phyloP scores from a whole-genome alignment of 2,113 vertebrate species.

The Hydrolagus affinis region DNA sequence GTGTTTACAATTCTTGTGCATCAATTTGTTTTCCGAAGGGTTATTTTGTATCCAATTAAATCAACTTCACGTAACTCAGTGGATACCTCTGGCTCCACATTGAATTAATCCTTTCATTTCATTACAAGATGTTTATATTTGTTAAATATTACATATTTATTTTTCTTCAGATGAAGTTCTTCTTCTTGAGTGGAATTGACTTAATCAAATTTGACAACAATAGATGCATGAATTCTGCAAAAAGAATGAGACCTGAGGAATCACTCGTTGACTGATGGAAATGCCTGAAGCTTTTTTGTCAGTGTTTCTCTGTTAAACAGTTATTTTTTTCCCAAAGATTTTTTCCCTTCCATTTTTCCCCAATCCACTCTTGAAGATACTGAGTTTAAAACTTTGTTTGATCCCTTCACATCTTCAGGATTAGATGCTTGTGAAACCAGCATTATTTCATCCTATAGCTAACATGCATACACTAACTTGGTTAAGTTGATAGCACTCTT shows the following conservation, averaged over 20 bases:
- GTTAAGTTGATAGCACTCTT: no score
- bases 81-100: background rate
- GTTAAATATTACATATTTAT: background rate
- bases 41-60: constrained; percentile 17
- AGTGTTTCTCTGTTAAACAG: no score
- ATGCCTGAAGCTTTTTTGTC: background rate
- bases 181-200: background rate
- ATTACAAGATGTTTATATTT: background rate
- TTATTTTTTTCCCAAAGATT: no score
- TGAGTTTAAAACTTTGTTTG: no score
- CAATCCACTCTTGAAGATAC: no score
- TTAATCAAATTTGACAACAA: background rate
- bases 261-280: background rate
- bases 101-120: constrained; percentile 9
- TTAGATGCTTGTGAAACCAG: no score
- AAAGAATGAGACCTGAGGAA: background rate
- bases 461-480: no score
- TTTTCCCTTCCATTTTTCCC: no score
- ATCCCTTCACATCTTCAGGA: no score
- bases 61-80: background rate
- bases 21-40: background rate
- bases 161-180: background rate
- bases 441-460: no score
- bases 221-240: background rate
- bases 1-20: background rate